Base-by-base conservation (phyloP, 1,140 invertebrate species). In the Drosophila lini region DNA sequence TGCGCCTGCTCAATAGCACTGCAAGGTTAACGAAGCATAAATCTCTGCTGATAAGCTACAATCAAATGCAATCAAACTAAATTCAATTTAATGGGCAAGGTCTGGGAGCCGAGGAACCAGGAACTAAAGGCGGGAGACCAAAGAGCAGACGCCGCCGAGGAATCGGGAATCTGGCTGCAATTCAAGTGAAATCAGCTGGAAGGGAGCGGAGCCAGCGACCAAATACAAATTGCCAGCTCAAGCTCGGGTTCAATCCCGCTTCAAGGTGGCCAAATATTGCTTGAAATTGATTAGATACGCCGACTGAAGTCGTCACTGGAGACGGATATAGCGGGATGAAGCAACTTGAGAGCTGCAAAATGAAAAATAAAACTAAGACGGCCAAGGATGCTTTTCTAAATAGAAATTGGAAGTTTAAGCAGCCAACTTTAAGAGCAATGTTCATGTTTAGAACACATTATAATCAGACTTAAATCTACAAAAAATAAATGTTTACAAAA, bases 1-100 rank as follows among this genome's bases (percentile, higher is more conserved):
- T 10, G 47, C 1, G 34, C 31, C 61, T 28, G n/a, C 60, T 36
- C 78, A 65, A 81, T 65, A 69, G 82, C 75, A 74, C 59, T 80
- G 68, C 70, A 84, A 64, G 82, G 53, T 63, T 89, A 89, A 90
- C 84, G 85, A 89, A 84, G 84, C 84, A 89, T 89, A 89, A 89
- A 81, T 89, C 74, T 81, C 53, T 52, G 75, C 84, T 89, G 84
- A 89, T 89, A 89, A 89, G 84, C 84, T 80, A 89, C 84, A 89
- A 89, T 89, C 84, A 89, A 89, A 89, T 84, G 84, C 84, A 84
- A 89, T 89, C 84, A 89, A 89, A 90, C 80, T 81, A 81, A 89
- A 89, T 81, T 89, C 84, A 88, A 83, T 80, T 80, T 80, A 84
- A 88, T 89, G 77, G 68, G 48, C 40, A 74, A 77, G 57, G 65